Base-by-base conservation (phyloP, 2,888 invertebrate genomes). In the Pristionchus arcanus region DNA sequence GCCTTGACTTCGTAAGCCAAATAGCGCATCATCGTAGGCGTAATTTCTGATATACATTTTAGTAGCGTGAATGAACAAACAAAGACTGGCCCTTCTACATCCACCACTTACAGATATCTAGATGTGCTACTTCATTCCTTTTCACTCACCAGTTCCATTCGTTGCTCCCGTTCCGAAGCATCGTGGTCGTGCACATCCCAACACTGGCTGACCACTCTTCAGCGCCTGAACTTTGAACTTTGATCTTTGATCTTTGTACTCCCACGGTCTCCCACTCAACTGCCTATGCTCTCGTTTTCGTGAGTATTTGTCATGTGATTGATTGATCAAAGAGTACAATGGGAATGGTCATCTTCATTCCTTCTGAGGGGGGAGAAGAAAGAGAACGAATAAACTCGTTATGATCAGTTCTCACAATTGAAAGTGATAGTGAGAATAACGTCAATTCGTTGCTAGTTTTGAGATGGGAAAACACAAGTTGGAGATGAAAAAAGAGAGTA, bases 181-280 rank as follows among this genome's bases (percentile, higher is more conserved):
- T 15, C 91, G 91, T 25, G 93, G 93, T 77, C 93, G 81, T 3
- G 93, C 93, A 88, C 93, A 93, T 59, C 93, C 93, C 1, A 93
- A 81, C 15, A 93, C 92, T 53, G 93, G 93, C 66, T 92, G 90
- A 16, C 93, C 93, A 37, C 92, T 91, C 34, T 92, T 91, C 13
- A 93, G 92, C 5, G 91, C 91, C 93, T 93, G 84, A 66, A 66
- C n/a, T 34, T 71, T 63, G 63, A 9, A n/a, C 19, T 59, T 59
- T 71, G 34, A 31, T 71, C 71, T 31, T 71, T 71, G 71, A 71
- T 71, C 71, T 68, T 9, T 25, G 63, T 63, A 15, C 63, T 28
- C 66, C 28, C n/a, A n/a, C 9, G 28, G n/a, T 63, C 28, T 66
- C n/a, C 13, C 66, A 1, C 9, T 28, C 11, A 28, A 31, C 3